Conservation (phyloP, 1,140 invertebrate species). For the Fopius arisanus region DNA sequence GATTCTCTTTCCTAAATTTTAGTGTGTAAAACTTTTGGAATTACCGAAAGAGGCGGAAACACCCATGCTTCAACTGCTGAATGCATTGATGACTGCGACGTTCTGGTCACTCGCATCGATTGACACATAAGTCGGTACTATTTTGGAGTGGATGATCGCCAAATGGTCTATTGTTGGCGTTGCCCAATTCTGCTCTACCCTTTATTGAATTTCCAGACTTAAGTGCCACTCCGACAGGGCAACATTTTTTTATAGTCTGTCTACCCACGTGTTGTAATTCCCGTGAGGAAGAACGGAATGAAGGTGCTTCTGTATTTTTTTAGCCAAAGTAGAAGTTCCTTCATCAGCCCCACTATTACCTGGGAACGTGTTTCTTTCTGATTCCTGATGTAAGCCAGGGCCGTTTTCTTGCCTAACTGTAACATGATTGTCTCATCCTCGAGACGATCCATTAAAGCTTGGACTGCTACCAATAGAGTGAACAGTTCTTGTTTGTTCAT, state of each 20-base stretch:
- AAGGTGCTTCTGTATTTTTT: constrained; percentile 14
- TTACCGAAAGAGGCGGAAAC: constrained; percentile 38
- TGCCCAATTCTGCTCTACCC: constrained; percentile 28
- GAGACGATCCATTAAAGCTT: constrained; percentile 25
- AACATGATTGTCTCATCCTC: constrained; percentile 31
- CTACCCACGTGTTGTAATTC: constrained; percentile 36
- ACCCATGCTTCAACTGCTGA: constrained; percentile 20
- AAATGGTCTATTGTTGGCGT: constrained; percentile 28
- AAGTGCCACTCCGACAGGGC: constrained; percentile 35
- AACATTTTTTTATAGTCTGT: constrained; percentile 12
- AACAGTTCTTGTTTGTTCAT: constrained; percentile 47
- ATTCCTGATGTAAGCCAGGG: constrained; percentile 34
- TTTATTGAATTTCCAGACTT: background rate
- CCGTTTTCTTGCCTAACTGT: constrained; percentile 50
- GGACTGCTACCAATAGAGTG: constrained; percentile 42
- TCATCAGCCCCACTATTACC: constrained; percentile 21
- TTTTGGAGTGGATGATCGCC: constrained; percentile 23
- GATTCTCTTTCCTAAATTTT: constrained; percentile 32
- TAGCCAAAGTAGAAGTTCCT: constrained; percentile 19
- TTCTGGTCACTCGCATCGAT: constrained; percentile 16
- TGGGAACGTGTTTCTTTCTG: constrained; percentile 36
- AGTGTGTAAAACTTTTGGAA: constrained; percentile 40
- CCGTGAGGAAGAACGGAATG: constrained; percentile 34
- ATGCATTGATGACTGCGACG: constrained; percentile 14
- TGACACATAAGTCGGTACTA: constrained; percentile 25